These are phyloP conservation scores for Caenorhabditis imperialis DNA, from an alignment of 2,888 invertebrate genomes.

Conservation along the genomic window DNA sequence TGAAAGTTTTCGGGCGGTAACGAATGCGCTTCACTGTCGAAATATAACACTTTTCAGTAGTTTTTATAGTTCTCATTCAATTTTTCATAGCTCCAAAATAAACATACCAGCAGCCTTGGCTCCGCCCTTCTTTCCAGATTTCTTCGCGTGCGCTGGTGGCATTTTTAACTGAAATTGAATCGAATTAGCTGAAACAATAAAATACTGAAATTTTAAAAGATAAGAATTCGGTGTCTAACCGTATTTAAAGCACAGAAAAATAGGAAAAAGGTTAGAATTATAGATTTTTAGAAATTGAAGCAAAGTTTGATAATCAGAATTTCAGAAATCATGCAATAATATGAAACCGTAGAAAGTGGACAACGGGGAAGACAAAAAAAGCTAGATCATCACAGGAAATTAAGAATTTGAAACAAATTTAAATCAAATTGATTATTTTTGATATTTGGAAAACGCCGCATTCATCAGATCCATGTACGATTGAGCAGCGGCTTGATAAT, in stretches of 20 bases:
- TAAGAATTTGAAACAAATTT: not conserved
- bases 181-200: no score
- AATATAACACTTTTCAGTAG: not conserved
- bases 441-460: not conserved
- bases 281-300: no score
- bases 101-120: slow-evolving; percentile 11
- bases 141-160: slow-evolving; percentile 58
- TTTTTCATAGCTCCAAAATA: not conserved
- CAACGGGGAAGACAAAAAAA: not conserved
- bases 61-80: not conserved
- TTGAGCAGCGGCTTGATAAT: slow-evolving; percentile 22
- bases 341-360: slow-evolving; percentile 3
- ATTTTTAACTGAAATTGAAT: no score
- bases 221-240: not conserved
- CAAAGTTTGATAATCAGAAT: not conserved
- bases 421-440: not conserved
- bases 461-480: slow-evolving; percentile 46
- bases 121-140: slow-evolving; percentile 57
- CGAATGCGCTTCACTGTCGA: slow-evolving; percentile 23
- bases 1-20: slow-evolving; percentile 34
- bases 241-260: not conserved
- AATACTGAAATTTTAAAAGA: no score
- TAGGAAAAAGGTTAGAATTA: not conserved
- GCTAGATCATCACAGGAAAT: not conserved
- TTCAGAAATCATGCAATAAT: not conserved